Conservation (phyloP, 2,888 invertebrate species). For the Hydriomena furcata region DNA sequence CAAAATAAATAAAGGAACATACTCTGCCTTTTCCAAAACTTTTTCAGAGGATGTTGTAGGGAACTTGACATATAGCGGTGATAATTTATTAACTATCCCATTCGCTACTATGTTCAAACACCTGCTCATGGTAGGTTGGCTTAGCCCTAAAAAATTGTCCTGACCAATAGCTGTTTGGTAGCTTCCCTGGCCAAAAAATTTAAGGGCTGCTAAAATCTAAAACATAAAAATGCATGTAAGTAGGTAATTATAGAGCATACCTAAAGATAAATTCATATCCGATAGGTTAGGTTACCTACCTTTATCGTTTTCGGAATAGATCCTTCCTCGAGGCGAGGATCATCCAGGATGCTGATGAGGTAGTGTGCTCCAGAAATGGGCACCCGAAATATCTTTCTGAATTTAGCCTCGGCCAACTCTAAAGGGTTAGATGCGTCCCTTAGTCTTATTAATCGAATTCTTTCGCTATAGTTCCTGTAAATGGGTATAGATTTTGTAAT, state of each 20-base stretch:
- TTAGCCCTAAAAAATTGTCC: neutral
- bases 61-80: no score
- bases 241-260: neutral
- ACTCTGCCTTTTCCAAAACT: no score
- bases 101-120: no score
- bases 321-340: neutral
- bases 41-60: no score
- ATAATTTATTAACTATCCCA: no score
- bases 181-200: neutral
- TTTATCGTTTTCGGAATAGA: neutral
- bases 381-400: no score
- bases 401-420: neutral
- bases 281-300: no score
- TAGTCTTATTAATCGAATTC: no score
- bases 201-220: neutral
- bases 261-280: no score
- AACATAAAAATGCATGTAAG: neutral
- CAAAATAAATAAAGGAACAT: no score
- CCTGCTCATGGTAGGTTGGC: neutral
- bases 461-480: no score
- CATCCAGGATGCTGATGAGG: neutral
- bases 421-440: neutral
- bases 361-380: neutral
- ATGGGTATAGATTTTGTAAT: no score
- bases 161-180: neutral